Conservation (phyloP, 1,140 invertebrate species). For the Ephestia elutella region DNA sequence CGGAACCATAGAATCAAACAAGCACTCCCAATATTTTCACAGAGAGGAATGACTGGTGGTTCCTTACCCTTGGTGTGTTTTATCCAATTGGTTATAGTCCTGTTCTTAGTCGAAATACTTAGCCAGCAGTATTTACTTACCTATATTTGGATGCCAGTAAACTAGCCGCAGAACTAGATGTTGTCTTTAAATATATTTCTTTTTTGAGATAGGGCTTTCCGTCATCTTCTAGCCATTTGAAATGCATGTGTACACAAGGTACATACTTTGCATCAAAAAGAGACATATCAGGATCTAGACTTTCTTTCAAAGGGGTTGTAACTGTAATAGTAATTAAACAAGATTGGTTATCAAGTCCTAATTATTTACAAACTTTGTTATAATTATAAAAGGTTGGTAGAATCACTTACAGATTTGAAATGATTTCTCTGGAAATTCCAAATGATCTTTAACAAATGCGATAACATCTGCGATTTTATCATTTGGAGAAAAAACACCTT, state of each 20-base stretch:
- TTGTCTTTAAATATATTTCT: conserved; percentile 52
- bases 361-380: too few species aligned
- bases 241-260: conserved; percentile 84
- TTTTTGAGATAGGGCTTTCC: conserved; percentile 44
- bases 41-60: too few species aligned
- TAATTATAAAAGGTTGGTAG: too few species aligned
- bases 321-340: conserved; percentile 72
- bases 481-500: conserved; percentile 83
- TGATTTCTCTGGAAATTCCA: conserved; percentile 75
- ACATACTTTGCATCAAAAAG: conserved; percentile 82
- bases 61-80: too few species aligned
- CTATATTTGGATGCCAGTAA: conserved; percentile 65
- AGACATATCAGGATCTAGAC: conserved; percentile 74
- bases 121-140: conserved; percentile 20
- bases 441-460: conserved; percentile 81
- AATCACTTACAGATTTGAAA: conserved; percentile 83
- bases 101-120: too few species aligned
- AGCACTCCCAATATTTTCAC: too few species aligned
- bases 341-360: too few species aligned
- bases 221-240: conserved; percentile 65
- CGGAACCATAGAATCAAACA: too few species aligned
- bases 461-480: conserved; percentile 80
- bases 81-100: too few species aligned
- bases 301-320: conserved; percentile 83
- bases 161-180: conserved; percentile 54